These are phyloP conservation scores for Momotus momota DNA, from an alignment of 2,797 vertebrate genomes.

Conservation along the genomic window DNA sequence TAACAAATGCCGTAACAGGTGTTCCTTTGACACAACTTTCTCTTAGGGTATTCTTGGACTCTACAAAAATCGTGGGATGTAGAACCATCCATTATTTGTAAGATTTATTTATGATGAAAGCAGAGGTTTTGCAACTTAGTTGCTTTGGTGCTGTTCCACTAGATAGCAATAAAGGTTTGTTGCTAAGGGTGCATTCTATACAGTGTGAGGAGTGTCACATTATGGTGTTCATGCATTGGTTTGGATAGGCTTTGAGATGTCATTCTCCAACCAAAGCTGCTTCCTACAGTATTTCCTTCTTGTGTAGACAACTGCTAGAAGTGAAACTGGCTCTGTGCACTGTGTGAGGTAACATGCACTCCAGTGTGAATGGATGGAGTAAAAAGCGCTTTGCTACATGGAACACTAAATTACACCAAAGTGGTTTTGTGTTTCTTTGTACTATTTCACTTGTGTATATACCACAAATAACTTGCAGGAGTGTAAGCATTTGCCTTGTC, in stretches of 20 bases:
- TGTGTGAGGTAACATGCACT: neutral
- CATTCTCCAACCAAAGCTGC: neutral
- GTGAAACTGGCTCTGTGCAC: neutral
- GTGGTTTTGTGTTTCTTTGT: neutral
- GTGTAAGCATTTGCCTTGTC: neutral
- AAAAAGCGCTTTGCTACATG: neutral
- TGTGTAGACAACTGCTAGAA: neutral
- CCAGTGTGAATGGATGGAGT: neutral
- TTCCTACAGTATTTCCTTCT: neutral
- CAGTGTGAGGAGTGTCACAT: neutral
- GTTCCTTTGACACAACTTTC: neutral
- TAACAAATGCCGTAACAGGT: neutral
- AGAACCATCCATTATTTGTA: neutral
- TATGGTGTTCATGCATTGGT: neutral
- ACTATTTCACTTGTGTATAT: neutral
- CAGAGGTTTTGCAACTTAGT: neutral
- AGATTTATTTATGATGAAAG: constrained; percentile 1
- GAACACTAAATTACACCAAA: neutral
- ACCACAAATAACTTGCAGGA: neutral
- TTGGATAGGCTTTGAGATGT: neutral
- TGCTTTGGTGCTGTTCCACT: neutral
- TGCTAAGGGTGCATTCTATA: neutral
- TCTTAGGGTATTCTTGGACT: neutral
- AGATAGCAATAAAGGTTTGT: neutral
- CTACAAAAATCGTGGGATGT: neutral